Evolutionary conservation across 1,140 invertebrate species (phyloP).

Genomic region (Calliphora vicina): DNA sequence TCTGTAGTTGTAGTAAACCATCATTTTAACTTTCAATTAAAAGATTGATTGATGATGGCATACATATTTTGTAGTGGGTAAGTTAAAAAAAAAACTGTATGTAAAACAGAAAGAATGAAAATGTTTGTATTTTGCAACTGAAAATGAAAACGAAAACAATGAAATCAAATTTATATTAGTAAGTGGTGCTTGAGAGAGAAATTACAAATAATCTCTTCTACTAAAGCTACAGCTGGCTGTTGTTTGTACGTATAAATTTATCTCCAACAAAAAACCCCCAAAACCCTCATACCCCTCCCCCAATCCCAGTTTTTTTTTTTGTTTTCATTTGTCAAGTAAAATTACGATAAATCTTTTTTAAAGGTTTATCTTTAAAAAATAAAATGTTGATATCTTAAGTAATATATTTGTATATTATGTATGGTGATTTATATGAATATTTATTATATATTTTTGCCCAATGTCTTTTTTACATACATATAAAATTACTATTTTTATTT

Average conservation of each 20-base stretch:
- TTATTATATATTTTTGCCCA: neutral
- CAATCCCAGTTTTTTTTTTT: neutral
- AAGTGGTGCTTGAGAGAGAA: constrained; percentile 28
- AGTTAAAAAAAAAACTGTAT: neutral
- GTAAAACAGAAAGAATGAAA: neutral
- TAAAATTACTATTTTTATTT: neutral
- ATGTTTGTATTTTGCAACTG: neutral
- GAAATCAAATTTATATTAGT: neutral
- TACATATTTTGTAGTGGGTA: constrained; percentile 1
- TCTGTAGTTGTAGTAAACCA: neutral
- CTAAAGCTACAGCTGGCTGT: constrained; percentile 32
- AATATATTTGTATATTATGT: neutral
- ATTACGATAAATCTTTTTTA: neutral
- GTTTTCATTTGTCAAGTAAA: neutral
- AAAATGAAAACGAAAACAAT: neutral
- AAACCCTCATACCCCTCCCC: neutral
- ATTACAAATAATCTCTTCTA: neutral
- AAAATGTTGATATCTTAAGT: neutral
- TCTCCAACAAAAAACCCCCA: neutral
- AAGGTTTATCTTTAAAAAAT: neutral
- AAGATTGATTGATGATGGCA: neutral
- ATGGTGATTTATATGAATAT: neutral
- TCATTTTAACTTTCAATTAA: neutral
- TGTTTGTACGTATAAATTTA: constrained; percentile 20
- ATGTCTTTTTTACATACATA: too few species aligned